These are phyloP conservation scores for Copidosoma aretas DNA, from an alignment of 2,888 invertebrate species.

Conservation along the genomic window DNA sequence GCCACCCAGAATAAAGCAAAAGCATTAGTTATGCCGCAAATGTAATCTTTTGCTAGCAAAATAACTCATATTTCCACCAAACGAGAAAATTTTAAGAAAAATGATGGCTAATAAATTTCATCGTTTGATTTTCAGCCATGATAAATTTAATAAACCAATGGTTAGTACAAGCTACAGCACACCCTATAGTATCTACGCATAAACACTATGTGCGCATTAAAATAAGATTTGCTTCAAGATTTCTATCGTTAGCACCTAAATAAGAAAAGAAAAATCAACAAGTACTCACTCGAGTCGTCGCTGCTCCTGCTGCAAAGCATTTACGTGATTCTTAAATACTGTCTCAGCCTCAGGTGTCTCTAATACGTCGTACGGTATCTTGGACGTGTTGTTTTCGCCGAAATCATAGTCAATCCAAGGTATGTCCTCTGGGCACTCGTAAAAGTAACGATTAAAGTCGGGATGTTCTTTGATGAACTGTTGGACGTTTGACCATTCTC, in stretches of 20 bases:
- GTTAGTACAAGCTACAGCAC: constrained; percentile 39
- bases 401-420: constrained; percentile 79
- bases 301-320: constrained; percentile 89
- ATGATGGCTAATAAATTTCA: constrained; percentile 9
- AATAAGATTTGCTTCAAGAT: constrained; percentile 25
- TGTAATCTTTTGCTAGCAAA: constrained; percentile 25
- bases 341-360: constrained; percentile 91
- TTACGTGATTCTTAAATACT: constrained; percentile 89
- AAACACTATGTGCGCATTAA: constrained; percentile 15
- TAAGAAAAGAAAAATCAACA: constrained; percentile 14
- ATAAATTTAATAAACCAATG: constrained; percentile 33
- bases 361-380: constrained; percentile 91
- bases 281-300: constrained; percentile 87
- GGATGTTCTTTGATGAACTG: constrained; percentile 87
- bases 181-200: constrained; percentile 32
- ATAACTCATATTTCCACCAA: constrained; percentile 16
- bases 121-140: constrained; percentile 6
- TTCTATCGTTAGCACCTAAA: constrained; percentile 22
- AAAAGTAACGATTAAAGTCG: constrained; percentile 93
- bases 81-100: constrained; percentile 26
- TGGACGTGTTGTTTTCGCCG: constrained; percentile 73
- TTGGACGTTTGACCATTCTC: constrained; percentile 89
- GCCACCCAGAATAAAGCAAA: constrained; percentile 61
- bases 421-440: constrained; percentile 79
- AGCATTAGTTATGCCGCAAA: constrained; percentile 54